These are phyloP conservation scores for Ctena decussata DNA, from an alignment of 2,888 invertebrate genomes.

Conservation along the genomic window DNA sequence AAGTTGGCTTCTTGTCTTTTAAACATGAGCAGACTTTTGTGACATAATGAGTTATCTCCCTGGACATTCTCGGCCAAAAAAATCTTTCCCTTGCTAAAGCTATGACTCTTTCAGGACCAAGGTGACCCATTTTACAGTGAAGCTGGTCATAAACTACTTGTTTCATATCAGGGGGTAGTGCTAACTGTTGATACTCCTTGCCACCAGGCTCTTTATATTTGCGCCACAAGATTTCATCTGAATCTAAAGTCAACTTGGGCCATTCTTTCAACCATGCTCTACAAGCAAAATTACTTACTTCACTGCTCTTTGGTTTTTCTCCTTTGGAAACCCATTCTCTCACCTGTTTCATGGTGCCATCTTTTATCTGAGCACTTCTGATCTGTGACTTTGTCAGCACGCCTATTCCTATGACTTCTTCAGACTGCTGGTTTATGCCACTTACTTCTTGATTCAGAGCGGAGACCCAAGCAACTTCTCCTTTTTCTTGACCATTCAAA, in stretches of 20 bases:
- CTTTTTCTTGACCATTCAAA: neutral
- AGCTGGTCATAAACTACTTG: constrained; percentile 15
- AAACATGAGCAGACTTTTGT: constrained; percentile 25
- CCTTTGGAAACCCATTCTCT: constrained; percentile 2
- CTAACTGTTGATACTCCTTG: constrained; percentile 9
- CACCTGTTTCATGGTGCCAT: constrained; percentile 3
- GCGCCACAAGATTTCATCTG: constrained; percentile 25
- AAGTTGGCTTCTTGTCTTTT: constrained; percentile 20
- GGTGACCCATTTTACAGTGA: constrained; percentile 41
- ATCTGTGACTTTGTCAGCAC: neutral
- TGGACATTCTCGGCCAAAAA: constrained; percentile 47
- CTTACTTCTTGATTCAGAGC: neutral
- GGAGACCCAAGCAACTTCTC: neutral
- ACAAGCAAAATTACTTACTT: neutral
- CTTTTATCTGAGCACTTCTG: neutral
- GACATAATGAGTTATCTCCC: constrained; percentile 31
- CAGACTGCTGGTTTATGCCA: neutral
- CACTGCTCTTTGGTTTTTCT: neutral
- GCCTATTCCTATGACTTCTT: neutral
- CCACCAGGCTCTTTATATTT: constrained; percentile 8
- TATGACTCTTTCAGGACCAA: constrained; percentile 15
- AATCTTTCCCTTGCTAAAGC: constrained; percentile 30
- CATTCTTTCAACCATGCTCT: constrained; percentile 15
- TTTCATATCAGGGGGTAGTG: neutral
- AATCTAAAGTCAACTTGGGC: constrained; percentile 9